phyloP scores from a whole-genome alignment of 2,113 vertebrate species.

The Hippocampus zosterae region DNA sequence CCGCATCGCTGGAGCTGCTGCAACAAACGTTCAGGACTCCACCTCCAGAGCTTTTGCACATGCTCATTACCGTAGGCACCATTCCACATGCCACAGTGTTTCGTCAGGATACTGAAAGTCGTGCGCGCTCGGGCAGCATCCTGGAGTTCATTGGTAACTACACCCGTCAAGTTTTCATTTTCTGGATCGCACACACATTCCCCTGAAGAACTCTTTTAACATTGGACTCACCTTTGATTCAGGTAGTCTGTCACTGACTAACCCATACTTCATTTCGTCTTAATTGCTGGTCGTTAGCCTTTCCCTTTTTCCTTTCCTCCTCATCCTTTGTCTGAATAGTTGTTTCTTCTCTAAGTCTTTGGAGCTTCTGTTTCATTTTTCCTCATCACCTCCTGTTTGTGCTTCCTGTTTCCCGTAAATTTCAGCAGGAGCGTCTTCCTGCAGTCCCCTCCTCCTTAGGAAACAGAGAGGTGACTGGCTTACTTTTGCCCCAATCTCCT shows the following conservation, averaged over 20 bases:
- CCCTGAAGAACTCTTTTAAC: neutral
- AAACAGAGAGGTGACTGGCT: conserved; percentile 92
- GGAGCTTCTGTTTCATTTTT: conserved; percentile 50
- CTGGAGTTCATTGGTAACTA: conserved; percentile 85
- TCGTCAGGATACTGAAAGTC: conserved; percentile 73
- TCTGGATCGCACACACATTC: neutral
- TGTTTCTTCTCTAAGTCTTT: conserved; percentile 21
- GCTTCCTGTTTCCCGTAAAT: conserved; percentile 80
- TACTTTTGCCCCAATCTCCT: conserved; percentile 35
- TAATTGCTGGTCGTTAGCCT: conserved; percentile 1
- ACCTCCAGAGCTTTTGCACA: conserved; percentile 83
- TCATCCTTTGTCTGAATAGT: conserved; percentile 16
- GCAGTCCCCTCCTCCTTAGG: conserved; percentile 92
- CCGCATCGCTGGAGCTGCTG: conserved; percentile 87
- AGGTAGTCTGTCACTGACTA: conserved; percentile 19
- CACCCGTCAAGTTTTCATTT: neutral
- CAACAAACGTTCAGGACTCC: conserved; percentile 91
- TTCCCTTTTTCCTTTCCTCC: conserved; percentile 35
- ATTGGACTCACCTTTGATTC: neutral
- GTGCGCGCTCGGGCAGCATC: conserved; percentile 88
- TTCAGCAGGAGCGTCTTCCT: conserved; percentile 90
- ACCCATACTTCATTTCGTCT: conserved; percentile 15
- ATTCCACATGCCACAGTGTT: conserved; percentile 72
- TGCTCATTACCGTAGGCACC: conserved; percentile 77
- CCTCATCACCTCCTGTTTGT: conserved; percentile 59